Evolutionary conservation across 2,888 invertebrate species (phyloP), one percentile per base, ranked within the genome.

Genomic region (Napeogenes sylphis): DNA sequence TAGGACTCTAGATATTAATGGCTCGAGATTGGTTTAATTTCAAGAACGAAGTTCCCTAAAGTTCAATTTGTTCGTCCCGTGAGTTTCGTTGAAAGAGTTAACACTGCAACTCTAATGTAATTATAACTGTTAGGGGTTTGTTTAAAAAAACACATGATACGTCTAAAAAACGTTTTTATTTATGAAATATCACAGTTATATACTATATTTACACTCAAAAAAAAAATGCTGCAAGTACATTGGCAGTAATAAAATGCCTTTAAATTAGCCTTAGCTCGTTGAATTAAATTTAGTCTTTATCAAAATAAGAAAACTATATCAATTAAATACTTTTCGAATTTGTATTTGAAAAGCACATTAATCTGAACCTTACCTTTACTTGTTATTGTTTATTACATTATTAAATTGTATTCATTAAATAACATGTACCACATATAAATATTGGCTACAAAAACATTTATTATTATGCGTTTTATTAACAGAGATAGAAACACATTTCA

Each of bases 141-240:
- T n/a, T 4, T 58, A n/a, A n/a, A n/a, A 45, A 55, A 66, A 64
- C 32, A 13, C 35, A 56, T 4, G 51, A 30, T 55, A 51, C 38
- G 58, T 67, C 64, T 71, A 61, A 68, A 64, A 64, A 63, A 62
- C 64, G 56, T 65, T 70, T 70, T 67, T 21, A 68, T 73, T 75
- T 71, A 72, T 71, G 76, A 78, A 78, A 79, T 79, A 79, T 79
- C 78, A 78, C 78, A 78, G 78, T 77, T 77, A 82, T 79, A 79
- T 84, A 86, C 81, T 82, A 74, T 78, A 82, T 81, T 81, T 84
- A 84, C 79, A 82, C 74, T 65, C 21, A 21, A 21, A 21, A 21
- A 21, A 61, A 58, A 59, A 65, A 65, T 21, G 30, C 55, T 64
- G 61, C 21, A 64, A 55, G 35, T 57, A 56, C 53, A 42, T 56